Conservation (phyloP, 1,140 invertebrate species). For the Drosophila truncata region DNA sequence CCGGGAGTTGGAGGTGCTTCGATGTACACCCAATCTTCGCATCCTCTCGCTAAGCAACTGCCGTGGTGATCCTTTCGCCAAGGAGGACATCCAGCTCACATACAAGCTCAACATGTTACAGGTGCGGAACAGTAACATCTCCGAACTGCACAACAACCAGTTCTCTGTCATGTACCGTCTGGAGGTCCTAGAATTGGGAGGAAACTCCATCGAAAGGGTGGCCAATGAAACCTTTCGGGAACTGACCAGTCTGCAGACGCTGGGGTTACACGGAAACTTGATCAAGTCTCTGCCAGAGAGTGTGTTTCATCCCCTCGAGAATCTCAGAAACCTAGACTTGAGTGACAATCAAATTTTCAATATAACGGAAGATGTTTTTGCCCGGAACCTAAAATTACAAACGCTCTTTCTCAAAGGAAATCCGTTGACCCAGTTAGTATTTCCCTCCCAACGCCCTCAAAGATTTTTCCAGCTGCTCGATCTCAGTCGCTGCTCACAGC, state of each 20-base stretch:
- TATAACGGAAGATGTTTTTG: background rate
- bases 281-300: background rate
- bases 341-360: conserved; percentile 8
- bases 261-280: background rate
- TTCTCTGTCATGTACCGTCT: background rate
- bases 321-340: conserved; percentile 5
- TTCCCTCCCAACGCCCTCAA: background rate
- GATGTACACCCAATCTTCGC: background rate
- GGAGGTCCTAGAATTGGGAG: conserved; percentile 1
- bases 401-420: background rate
- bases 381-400: background rate
- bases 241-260: background rate
- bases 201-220: background rate
- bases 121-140: background rate
- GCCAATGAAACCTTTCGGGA: conserved; percentile 1
- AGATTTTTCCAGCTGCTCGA: background rate
- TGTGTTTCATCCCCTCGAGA: conserved; percentile 4
- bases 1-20: background rate
- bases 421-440: background rate
- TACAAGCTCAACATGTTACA: conserved; percentile 1
- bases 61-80: background rate
- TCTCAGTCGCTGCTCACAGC: background rate
- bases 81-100: background rate
- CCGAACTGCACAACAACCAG: background rate
- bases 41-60: background rate